These are phyloP conservation scores for Erpobdella octoculata DNA, from an alignment of 2,888 invertebrate species.

Conservation along the genomic window DNA sequence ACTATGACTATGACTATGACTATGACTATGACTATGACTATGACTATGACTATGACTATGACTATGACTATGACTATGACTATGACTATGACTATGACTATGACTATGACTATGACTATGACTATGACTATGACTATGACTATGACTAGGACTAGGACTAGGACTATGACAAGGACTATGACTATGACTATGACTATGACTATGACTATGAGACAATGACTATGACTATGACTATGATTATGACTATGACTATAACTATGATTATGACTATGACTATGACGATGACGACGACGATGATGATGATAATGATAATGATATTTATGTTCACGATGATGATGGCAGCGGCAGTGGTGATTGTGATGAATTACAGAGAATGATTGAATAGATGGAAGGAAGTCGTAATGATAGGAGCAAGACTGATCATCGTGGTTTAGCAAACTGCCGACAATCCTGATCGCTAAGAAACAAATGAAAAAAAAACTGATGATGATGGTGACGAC, in stretches of 20 bases:
- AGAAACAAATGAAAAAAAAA: too few species aligned
- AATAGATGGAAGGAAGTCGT: background rate
- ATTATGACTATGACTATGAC: background rate
- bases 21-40: background rate
- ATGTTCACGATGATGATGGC: slow-evolving; percentile 8
- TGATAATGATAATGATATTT: slow-evolving; percentile 18
- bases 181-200: background rate
- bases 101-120: slow-evolving; percentile 20
- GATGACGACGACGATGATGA: slow-evolving; percentile 17
- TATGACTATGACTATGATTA: background rate
- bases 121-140: background rate
- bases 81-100: background rate
- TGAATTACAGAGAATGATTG: background rate
- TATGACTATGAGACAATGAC: background rate
- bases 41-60: background rate
- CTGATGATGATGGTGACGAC: slow-evolving; percentile 10
- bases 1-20: background rate
- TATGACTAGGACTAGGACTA: background rate
- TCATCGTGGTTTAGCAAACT: background rate
- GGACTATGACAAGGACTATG: background rate
- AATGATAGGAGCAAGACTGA: background rate
- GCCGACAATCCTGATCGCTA: too few species aligned
- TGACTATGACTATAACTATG: background rate
- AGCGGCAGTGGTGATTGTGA: background rate
- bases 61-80: background rate